These are phyloP conservation scores for Drosophila bocki DNA, from an alignment of 1,140 invertebrate species.

Conservation along the genomic window DNA sequence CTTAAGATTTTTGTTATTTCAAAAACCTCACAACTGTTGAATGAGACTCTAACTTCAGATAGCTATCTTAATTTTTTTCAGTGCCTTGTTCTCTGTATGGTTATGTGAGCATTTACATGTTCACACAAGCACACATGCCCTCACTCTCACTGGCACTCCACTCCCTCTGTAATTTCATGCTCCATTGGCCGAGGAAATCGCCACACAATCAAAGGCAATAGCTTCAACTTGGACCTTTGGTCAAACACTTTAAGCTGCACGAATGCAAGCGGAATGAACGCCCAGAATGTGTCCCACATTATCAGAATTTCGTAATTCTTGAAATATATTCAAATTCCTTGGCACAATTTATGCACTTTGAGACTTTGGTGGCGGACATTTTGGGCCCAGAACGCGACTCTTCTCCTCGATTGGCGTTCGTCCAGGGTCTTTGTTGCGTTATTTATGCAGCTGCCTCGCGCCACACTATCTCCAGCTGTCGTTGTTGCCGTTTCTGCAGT, in stretches of 20 bases:
- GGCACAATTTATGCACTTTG: conserved; percentile 51
- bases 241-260: conserved; percentile 57
- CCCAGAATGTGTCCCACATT: conserved; percentile 49
- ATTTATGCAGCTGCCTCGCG: conserved; percentile 70
- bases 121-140: conserved; percentile 18
- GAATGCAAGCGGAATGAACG: conserved; percentile 48
- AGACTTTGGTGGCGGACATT: conserved; percentile 18
- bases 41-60: too few species aligned
- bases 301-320: conserved; percentile 16
- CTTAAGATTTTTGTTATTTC: too few species aligned
- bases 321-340: conserved; percentile 41
- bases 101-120: conserved; percentile 36
- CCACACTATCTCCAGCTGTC: conserved; percentile 60
- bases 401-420: conserved; percentile 66
- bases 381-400: conserved; percentile 36
- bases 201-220: conserved; percentile 65
- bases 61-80: not conserved
- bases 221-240: conserved; percentile 27
- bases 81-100: conserved; percentile 3
- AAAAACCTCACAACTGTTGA: too few species aligned
- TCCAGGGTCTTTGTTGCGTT: conserved; percentile 58
- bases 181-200: conserved; percentile 71
- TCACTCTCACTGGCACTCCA: not conserved
- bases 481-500: conserved; percentile 37
- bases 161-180: conserved; percentile 70